Evolutionary conservation across 2,888 invertebrate genomes (phyloP), one percentile per base, ranked within the genome.

Genomic region (Apeira syringaria): DNA sequence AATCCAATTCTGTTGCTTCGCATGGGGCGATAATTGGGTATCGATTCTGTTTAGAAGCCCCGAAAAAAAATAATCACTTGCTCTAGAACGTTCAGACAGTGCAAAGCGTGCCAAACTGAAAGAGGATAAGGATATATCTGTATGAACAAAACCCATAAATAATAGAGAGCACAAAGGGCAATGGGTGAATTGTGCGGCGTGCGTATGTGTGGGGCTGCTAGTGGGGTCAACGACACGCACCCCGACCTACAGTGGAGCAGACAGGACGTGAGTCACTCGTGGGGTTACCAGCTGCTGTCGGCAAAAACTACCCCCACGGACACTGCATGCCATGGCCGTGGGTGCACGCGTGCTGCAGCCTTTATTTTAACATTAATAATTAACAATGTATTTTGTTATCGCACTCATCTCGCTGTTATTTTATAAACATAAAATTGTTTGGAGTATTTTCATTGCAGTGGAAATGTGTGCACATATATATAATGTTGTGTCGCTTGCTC

Each of bases 221-320:
- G 82, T 74, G 82, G 82, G 88, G 86, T 89, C 87, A 86, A 76
- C 68, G 88, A 87, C 88, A 81, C 83, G 74, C 85, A 87, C 87
- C 88, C 87, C 82, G 86, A 68, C 71, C 74, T 74, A 69, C 76
- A 77, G 78, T 79, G 74, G 79, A 79, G 81, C 79, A 74, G 74
- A 82, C 83, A 87, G 85, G 85, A 88, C 86, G 84, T 87, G 87
- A 88, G 68, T 86, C 87, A 86, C 80, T 77, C 69, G 68, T 77
- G 81, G 87, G 85, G 86, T 78, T 76, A 81, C 84, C 88, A 89
- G 88, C 88, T 89, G 88, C 82, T 82, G 73, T 70, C 68, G 71
- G 72, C 77, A 84, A 85, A 87, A 86, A 87, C 86, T 80, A 85
- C 86, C 88, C 88, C 75, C 61, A 56, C 63, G 46, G 33, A 47